Evolutionary conservation across 2,888 invertebrate species (phyloP).

Genomic region (Hypselothyrea guttata): DNA sequence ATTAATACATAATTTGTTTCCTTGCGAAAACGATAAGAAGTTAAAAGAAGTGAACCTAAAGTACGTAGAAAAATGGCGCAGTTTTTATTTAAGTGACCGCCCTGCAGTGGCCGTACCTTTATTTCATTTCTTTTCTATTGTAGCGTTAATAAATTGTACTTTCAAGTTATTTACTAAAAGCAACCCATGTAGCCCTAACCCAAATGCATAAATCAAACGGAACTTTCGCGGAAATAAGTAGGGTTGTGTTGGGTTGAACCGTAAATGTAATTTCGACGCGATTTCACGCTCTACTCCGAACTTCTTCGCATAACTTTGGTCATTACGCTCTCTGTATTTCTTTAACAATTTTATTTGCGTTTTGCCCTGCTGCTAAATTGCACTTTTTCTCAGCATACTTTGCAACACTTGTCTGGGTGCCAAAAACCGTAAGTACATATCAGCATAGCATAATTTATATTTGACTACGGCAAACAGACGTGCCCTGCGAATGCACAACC

Average conservation of each 20-base stretch:
- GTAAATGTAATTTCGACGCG: constrained; percentile 37
- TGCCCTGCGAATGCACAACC: constrained; percentile 1
- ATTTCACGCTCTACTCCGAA: constrained; percentile 10
- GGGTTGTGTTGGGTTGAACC: constrained; percentile 36
- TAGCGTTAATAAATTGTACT: constrained; percentile 61
- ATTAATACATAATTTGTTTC: constrained; percentile 29
- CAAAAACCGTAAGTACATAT: constrained; percentile 42
- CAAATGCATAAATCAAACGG: constrained; percentile 70
- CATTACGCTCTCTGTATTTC: constrained; percentile 39
- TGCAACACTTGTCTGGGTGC: constrained; percentile 39
- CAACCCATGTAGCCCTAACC: constrained; percentile 46
- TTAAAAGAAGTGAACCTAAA: not conserved
- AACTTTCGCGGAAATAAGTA: constrained; percentile 40
- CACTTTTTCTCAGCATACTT: constrained; percentile 44
- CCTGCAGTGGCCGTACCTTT: constrained; percentile 28
- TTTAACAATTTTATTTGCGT: constrained; percentile 7
- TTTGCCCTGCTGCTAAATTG: constrained; percentile 30
- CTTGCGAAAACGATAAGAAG: not conserved
- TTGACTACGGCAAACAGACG: constrained; percentile 32
- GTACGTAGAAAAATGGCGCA: constrained; percentile 26
- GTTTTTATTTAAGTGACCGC: constrained; percentile 20
- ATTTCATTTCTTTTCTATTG: constrained; percentile 32
- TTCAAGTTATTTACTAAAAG: constrained; percentile 57
- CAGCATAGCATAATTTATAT: constrained; percentile 59
- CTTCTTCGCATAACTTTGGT: constrained; percentile 49